phyloP scores from a whole-genome alignment of 2,888 invertebrate species.

The Cecidostiba fungosa region DNA sequence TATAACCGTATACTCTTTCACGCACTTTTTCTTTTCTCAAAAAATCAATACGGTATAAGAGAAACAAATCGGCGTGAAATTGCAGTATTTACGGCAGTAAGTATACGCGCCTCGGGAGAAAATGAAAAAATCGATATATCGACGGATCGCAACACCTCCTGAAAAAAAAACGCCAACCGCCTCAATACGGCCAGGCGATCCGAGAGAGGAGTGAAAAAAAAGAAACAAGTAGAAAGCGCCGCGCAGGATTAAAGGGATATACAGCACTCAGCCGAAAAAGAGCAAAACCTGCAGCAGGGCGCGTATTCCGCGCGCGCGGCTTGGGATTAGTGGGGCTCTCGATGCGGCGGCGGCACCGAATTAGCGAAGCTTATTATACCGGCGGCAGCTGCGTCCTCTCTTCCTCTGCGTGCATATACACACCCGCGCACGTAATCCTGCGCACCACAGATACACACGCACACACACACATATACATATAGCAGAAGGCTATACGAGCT shows the following conservation, averaged over 20 bases:
- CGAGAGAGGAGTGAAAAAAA: neutral
- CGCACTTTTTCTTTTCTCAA: neutral
- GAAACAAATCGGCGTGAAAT: neutral
- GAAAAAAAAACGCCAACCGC: neutral
- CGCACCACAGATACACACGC: neutral
- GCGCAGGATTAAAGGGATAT: slow-evolving; percentile 41
- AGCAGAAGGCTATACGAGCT: neutral
- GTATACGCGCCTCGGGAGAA: neutral
- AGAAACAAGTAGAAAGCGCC: neutral
- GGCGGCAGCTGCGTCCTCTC: slow-evolving; percentile 71
- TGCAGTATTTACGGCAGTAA: neutral
- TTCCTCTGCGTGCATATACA: slow-evolving; percentile 67
- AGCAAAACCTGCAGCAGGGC: slow-evolving; percentile 64
- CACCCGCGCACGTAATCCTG: neutral
- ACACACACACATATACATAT: neutral
- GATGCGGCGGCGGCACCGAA: slow-evolving; percentile 61
- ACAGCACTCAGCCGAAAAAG: neutral
- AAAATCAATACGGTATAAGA: neutral
- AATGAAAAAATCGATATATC: neutral
- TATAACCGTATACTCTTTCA: too few species aligned
- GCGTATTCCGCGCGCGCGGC: slow-evolving; percentile 19
- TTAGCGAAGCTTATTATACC: slow-evolving; percentile 74
- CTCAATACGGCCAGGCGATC: neutral
- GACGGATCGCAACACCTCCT: neutral
- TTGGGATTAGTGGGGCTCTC: slow-evolving; percentile 41